Base-by-base conservation (phyloP, 2,888 invertebrate genomes). In the Cephus spinipes region DNA sequence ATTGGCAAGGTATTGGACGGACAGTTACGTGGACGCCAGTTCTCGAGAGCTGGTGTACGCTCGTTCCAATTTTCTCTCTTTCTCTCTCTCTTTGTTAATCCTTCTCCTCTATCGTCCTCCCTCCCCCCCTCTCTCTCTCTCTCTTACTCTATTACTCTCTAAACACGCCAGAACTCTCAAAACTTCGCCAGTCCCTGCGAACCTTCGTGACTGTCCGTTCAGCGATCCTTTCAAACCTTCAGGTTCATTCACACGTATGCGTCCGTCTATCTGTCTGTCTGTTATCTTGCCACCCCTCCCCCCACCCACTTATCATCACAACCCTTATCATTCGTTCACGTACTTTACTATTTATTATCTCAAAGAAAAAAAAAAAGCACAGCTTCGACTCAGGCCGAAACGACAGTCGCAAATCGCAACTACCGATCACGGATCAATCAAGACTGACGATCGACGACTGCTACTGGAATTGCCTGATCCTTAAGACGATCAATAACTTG, bases 181-280 rank as follows among this genome's bases (percentile, higher is more conserved):
- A 32, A 32, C 30, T 69, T 30, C 15, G 15, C 15, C 40, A 40
- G 40, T 40, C 4, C 40, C 15, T 15, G 40, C 40, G 4, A 40
- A 30, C 30, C 30, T 69, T 69, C 69, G 36, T 36, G 36, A 36
- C 36, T 36, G 15, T 36, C 36, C 36, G 36, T 36, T 15, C 36
- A 36, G 12, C 36, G 6, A 40, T 40, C 40, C 40, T 15, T 40
- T 40, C 40, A 40, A 40, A 15, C 40, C 40, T 15, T 40, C 15
- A 2, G 40, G 36, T 33, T 73, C 77, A 33, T 77, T 68, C 33
- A 35, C 73, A 73, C 77, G 73, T 73, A 73, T 76, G 73, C 74
- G 32, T 79, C 31, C 68, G 34, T 73, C 55, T 78, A 68, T 78
- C 31, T 76, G 79, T 83, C 79, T 83, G 83, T 83, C 79, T 82